A percentile compares a stretch with the other conserved stretches of the same genome.
phyloP scores from a whole-genome alignment of 2,888 invertebrate genomes.

The Geotrupes spiniger region DNA sequence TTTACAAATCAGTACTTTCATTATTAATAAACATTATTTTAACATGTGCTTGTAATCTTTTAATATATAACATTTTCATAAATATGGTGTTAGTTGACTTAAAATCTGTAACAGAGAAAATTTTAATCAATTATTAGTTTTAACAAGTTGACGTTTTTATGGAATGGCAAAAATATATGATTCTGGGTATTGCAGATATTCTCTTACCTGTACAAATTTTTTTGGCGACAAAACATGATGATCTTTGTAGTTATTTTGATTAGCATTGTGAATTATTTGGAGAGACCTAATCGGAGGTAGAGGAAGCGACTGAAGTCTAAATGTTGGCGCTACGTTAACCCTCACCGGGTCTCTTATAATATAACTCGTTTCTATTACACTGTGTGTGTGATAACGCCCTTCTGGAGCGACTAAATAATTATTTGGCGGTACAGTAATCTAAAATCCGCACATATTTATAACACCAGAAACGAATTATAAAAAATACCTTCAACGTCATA shows the following conservation, averaged over 20 bases:
- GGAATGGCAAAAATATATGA: no score
- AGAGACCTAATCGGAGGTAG: slow-evolving; percentile 9
- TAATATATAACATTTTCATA: no score
- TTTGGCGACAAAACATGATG: no score
- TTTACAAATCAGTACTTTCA: no score
- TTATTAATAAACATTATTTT: no score
- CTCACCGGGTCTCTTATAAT: slow-evolving; percentile 13
- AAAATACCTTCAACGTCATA: slow-evolving; percentile 10
- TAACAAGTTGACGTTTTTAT: no score
- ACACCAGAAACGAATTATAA: not conserved
- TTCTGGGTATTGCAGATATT: no score
- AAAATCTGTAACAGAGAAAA: no score
- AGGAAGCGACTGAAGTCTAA: slow-evolving; percentile 9
- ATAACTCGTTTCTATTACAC: slow-evolving; percentile 13
- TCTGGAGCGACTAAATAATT: not conserved
- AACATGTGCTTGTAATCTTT: no score
- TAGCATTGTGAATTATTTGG: slow-evolving; percentile 2
- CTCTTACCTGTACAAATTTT: no score
- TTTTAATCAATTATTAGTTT: no score
- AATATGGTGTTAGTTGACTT: no score
- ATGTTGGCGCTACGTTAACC: slow-evolving; percentile 7
- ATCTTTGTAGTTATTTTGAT: not conserved
- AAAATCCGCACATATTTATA: not conserved
- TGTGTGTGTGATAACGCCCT: not conserved
- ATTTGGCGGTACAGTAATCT: slow-evolving; percentile 10